Evolutionary conservation across 2,888 invertebrate species (phyloP).

Genomic region (Tryphoninae sp.): DNA sequence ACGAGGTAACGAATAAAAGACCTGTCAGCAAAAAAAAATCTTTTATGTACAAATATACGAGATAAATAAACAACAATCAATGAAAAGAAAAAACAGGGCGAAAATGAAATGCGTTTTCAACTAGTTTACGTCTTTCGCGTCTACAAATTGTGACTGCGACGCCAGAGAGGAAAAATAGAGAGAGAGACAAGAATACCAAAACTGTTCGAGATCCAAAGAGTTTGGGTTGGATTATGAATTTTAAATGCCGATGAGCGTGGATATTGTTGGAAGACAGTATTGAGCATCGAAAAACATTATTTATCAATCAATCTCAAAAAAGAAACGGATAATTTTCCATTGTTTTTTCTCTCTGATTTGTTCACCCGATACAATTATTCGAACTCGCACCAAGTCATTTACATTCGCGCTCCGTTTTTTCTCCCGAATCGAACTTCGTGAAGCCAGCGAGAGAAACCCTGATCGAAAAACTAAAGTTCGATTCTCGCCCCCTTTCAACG

Average conservation of each 20-base stretch:
- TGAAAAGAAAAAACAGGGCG: slow-evolving; percentile 31
- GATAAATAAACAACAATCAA: slow-evolving; percentile 65
- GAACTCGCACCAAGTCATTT: not conserved
- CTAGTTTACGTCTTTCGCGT: slow-evolving; percentile 14
- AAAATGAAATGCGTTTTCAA: slow-evolving; percentile 27
- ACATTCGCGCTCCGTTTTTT: slow-evolving; percentile 1
- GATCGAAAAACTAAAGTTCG: not conserved
- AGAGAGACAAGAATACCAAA: not conserved
- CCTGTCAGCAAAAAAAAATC: slow-evolving; percentile 60
- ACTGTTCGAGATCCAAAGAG: slow-evolving; percentile 9
- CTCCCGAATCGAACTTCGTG: slow-evolving; percentile 50
- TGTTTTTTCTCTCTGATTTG: slow-evolving; percentile 8
- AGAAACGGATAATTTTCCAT: not conserved
- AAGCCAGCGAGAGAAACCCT: slow-evolving; percentile 33
- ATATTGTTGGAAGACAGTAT: slow-evolving; percentile 58
- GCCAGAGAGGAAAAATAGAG: slow-evolving; percentile 11
- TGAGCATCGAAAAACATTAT: slow-evolving; percentile 49
- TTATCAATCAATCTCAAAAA: slow-evolving; percentile 42
- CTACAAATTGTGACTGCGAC: slow-evolving; percentile 9
- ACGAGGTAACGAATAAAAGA: slow-evolving; percentile 63
- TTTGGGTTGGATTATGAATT: slow-evolving; percentile 16
- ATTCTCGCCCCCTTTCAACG: slow-evolving; percentile 5
- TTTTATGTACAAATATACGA: slow-evolving; percentile 66
- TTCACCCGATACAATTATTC: not conserved
- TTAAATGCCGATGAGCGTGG: slow-evolving; percentile 42